Base-by-base conservation (phyloP, 53 echinoderm and acorn worm genomes). In the Temnopleurus reevesii region DNA sequence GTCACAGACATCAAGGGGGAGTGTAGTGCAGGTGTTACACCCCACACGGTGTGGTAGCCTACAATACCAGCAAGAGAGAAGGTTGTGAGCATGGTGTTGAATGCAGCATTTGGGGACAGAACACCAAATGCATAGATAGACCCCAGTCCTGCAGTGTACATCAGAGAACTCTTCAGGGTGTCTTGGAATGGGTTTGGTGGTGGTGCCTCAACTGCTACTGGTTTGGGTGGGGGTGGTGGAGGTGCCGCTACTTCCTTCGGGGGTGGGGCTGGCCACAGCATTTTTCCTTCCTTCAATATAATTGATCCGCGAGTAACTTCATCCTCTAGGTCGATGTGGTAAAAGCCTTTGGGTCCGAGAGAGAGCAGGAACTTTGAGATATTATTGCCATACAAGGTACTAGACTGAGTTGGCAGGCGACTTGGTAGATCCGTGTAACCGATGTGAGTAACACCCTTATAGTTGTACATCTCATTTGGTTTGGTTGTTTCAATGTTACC, bases 231-330 rank as follows among this genome's bases (percentile, higher is more conserved):
- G 23, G 93, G 89, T 46, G 95, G 84, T 1, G 94, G 91, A 65
- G 96, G 90, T 44, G 63, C 77, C 12, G 92, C 71, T 51, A 88
- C 90, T 53, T 90, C 96, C 45, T 99, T 99, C 17, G 99, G 96
- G n/a, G 94, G 92, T 90, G 99, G 99, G 55, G 99, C 96, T 33
- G 99, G 99, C 99, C 99, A 99, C 91, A 99, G 92, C 89, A 99
- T 90, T 57, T 96, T 8, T 8, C 99, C 99, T 77, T 99, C 93
- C 9, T 99, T 90, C 7, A 99, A 85, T 38, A 99, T 89, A 54
- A 99, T 93, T 29, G 96, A 96, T 8, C 99, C 99, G 53, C 99
- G 76, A 6, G 92, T 92, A 81, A 99, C 99, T 80, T 99, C 99
- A 91, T 99, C 99, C 76, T 99, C 96, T n/a, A 96, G 54, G 90